phyloP scores from a whole-genome alignment of 2,113 vertebrate genomes.

The Chauna torquata region DNA sequence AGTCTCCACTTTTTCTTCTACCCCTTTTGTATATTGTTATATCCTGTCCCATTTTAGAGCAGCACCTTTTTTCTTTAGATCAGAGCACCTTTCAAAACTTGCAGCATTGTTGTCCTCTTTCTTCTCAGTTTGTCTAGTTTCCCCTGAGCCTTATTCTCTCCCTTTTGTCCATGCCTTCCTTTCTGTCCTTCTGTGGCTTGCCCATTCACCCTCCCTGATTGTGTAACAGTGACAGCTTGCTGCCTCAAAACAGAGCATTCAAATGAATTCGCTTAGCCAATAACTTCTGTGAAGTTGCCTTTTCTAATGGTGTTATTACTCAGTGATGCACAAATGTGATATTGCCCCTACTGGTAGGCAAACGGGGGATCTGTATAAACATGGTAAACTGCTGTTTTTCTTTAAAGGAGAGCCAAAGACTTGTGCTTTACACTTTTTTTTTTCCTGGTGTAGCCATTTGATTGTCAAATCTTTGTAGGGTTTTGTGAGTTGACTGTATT shows the following conservation, averaged over 20 bases:
- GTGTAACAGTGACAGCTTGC: conserved; percentile 82
- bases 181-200: conserved; percentile 31
- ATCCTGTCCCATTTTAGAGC: neutral
- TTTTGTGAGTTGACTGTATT: conserved; percentile 73
- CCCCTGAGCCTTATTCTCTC: neutral
- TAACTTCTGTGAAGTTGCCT: conserved; percentile 91
- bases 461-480: conserved; percentile 64
- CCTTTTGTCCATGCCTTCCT: neutral
- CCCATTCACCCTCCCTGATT: conserved; percentile 71
- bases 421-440: conserved; percentile 79
- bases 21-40: neutral
- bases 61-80: neutral
- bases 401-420: conserved; percentile 84
- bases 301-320: conserved; percentile 90
- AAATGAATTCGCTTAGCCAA: conserved; percentile 88
- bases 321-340: conserved; percentile 87
- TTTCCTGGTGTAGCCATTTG: conserved; percentile 61
- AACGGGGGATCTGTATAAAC: conserved; percentile 77
- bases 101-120: neutral
- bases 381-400: conserved; percentile 77
- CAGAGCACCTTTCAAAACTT: neutral
- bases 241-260: conserved; percentile 87
- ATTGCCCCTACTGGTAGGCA: conserved; percentile 87
- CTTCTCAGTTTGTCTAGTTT: neutral
- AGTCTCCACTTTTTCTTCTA: neutral